Percentiles rank a stretch among this genome's conserved stretches.
These are phyloP conservation scores for Altica lythri DNA, from an alignment of 2,888 invertebrate genomes.

Conservation along the genomic window DNA sequence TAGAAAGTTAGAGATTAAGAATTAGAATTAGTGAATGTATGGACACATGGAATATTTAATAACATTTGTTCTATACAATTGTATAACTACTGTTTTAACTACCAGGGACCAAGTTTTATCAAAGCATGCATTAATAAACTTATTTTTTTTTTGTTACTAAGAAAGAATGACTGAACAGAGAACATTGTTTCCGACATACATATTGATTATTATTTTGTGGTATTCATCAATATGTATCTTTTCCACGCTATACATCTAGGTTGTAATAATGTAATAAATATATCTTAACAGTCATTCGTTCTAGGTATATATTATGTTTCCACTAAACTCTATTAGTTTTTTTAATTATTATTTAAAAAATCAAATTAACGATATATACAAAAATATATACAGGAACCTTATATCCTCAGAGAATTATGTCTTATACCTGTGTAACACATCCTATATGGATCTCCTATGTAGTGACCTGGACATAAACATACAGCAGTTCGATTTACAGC, in stretches of 20 bases:
- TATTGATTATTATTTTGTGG: no score
- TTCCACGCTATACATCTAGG: no score
- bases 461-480: conserved; percentile 65
- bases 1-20: conserved; percentile 42
- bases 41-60: background rate
- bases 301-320: no score
- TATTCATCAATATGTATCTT: no score
- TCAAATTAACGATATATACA: conserved; percentile 20
- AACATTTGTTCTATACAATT: background rate
- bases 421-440: conserved; percentile 67
- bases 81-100: conserved; percentile 32
- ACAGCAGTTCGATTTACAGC: conserved; percentile 66
- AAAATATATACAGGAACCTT: conserved; percentile 14
- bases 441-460: conserved; percentile 61
- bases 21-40: conserved; percentile 30
- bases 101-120: conserved; percentile 21
- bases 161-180: no score
- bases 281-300: no score
- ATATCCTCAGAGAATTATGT: conserved; percentile 18
- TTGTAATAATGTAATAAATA: no score
- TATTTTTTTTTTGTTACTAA: conserved; percentile 7
- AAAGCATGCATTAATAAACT: conserved; percentile 34
- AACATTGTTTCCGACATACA: no score
- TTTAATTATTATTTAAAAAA: conserved; percentile 7
- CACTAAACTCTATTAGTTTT: no score